These are phyloP conservation scores for Ormyrus pomaceus DNA, from an alignment of 2,888 invertebrate species.

Conservation along the genomic window DNA sequence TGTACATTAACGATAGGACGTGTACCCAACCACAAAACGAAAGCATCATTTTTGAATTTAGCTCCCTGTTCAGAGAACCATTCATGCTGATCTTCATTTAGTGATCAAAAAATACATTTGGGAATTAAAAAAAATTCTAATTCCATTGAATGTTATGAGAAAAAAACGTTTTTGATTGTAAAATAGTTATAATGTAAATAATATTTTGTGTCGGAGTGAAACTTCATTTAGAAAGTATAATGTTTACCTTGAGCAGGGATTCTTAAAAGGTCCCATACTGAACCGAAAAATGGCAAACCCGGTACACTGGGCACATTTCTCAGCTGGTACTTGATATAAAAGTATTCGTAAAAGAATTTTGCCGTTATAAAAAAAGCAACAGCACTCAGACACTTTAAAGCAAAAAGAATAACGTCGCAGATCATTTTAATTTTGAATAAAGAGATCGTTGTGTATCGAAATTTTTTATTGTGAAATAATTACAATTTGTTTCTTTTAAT, in stretches of 20 bases:
- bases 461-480: too few species aligned
- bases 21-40: constrained; percentile 59
- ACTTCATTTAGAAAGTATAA: neutral
- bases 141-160: neutral
- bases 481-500: too few species aligned
- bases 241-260: constrained; percentile 45
- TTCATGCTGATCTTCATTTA: constrained; percentile 57
- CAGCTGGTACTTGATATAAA: constrained; percentile 48
- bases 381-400: neutral
- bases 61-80: constrained; percentile 55
- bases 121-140: neutral
- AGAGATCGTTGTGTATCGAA: too few species aligned
- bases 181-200: neutral
- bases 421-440: neutral
- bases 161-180: neutral
- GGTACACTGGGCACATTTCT: constrained; percentile 11
- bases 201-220: neutral
- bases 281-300: constrained; percentile 59
- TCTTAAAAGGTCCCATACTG: constrained; percentile 49
- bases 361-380: neutral
- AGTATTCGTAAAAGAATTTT: constrained; percentile 1
- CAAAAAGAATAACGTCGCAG: neutral
- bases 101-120: neutral
- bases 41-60: constrained; percentile 55
- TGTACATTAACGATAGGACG: constrained; percentile 57